Conservation (phyloP, 2,888 invertebrate species). For the Conomelus anceps region DNA sequence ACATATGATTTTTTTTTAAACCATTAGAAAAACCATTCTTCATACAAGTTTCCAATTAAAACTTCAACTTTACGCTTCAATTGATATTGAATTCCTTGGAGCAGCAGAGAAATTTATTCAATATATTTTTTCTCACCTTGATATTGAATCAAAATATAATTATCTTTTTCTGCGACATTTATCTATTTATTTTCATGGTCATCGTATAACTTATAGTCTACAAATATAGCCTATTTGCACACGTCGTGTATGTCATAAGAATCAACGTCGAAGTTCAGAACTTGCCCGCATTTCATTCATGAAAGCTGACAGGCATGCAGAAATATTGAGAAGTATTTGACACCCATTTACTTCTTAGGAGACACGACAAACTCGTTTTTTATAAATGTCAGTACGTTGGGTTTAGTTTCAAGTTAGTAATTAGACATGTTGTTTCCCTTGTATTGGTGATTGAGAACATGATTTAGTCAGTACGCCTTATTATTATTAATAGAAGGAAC, state of each 20-base stretch:
- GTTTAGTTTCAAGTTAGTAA: neutral
- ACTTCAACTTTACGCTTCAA: neutral
- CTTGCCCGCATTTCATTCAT: neutral
- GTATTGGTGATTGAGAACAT: neutral
- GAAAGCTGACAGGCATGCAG: neutral
- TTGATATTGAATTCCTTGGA: neutral
- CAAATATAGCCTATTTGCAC: neutral
- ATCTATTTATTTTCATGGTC: neutral
- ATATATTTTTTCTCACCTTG: neutral
- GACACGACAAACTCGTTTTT: neutral
- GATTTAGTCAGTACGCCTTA: neutral
- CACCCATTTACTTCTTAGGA: neutral
- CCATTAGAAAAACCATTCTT: neutral
- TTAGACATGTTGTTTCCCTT: neutral
- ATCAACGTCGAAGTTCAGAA: neutral
- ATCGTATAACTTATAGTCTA: too few relatives aligned
- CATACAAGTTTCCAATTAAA: neutral
- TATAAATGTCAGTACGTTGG: neutral
- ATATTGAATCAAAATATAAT: neutral
- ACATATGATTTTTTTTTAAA: too few relatives aligned
- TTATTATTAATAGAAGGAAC: too few relatives aligned
- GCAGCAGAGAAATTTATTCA: neutral
- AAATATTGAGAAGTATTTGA: neutral
- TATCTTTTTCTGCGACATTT: neutral
- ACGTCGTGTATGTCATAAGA: neutral